phyloP scores from a whole-genome alignment of 2,888 invertebrate species.

The Leucophenga montana region DNA sequence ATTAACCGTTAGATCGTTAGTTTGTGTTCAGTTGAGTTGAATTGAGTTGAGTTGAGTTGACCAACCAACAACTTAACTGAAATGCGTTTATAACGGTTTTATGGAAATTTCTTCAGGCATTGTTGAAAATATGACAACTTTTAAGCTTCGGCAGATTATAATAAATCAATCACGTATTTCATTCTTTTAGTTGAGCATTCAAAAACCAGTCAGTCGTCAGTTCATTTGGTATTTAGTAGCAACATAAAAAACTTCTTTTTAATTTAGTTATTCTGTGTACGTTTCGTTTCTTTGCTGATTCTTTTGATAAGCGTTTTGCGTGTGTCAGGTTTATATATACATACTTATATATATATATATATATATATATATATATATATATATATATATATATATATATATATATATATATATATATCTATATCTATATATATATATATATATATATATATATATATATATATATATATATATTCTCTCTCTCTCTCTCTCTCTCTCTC shows the following conservation, averaged over 20 bases:
- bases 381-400: no score
- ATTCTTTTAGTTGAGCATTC: neutral
- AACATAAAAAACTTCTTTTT: neutral
- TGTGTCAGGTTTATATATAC: neutral
- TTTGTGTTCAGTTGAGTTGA: neutral
- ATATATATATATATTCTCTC: no score
- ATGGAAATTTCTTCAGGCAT: conserved; percentile 3
- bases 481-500: no score
- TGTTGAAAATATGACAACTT: conserved; percentile 19
- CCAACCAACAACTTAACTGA: neutral
- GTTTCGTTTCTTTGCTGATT: conserved; percentile 6
- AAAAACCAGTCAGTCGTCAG: neutral
- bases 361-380: no score
- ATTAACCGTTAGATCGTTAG: conserved; percentile 18
- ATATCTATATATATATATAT: no score
- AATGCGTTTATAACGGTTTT: conserved; percentile 23
- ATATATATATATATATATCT: no score
- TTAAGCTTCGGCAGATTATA: conserved; percentile 8
- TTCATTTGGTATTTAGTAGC: no score
- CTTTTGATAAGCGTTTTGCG: neutral
- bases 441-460: no score
- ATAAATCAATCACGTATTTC: conserved; percentile 22
- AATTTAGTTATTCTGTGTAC: conserved; percentile 12
- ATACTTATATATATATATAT: no score
- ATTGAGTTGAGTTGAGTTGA: no score